Base-by-base conservation (phyloP, 2,797 vertebrate genomes). In the Halcyon leucocephala region DNA sequence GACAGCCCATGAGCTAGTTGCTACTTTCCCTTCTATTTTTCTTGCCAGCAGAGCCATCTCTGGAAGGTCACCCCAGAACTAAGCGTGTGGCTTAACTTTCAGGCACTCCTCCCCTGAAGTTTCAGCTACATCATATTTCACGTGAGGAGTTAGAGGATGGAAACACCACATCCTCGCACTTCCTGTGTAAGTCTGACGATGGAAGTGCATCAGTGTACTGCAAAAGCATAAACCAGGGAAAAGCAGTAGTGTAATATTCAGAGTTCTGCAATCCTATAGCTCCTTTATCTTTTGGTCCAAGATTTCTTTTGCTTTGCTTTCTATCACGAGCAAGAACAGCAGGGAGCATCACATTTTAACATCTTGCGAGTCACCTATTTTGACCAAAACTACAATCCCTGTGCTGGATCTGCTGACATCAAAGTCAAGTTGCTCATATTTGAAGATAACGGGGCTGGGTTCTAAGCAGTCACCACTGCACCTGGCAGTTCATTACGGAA, bases 341-440 rank as follows among this genome's bases (percentile, higher is more conserved):
- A 44, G 31, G 0, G 12, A 62, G 44, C 0, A 2, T 35, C 25
- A 28, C 5, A n/a, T 26, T 61, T 86, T 46, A 24, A n/a, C 12
- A 65, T 54, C 57, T 64, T 51, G 18, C 7, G 31, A 80, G 42
- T 74, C 37, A 64, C 29, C 22, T 64, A 8, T 28, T 91, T 57
- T 83, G 61, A 83, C 17, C 31, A 61, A 55, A 76, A 69, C 13
- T 16, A n/a, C 21, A 79, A 11, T 7, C 58, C 6, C 29, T 26
- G 7, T 54, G 9, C 13, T 0, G 1, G 14, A 61, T 39, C n/a
- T 0, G 3, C 44, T 64, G 72, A 12, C 26, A 70, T 20, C 44
- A 66, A 87, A 57, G 44, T 24, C 35, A 82, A 20, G 6, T 8
- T 64, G 28, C 57, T 66, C 19, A 4, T 6, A 20, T 17, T 19